Base-by-base conservation (phyloP, 2,113 vertebrate species). In the Alouatta palliata region DNA sequence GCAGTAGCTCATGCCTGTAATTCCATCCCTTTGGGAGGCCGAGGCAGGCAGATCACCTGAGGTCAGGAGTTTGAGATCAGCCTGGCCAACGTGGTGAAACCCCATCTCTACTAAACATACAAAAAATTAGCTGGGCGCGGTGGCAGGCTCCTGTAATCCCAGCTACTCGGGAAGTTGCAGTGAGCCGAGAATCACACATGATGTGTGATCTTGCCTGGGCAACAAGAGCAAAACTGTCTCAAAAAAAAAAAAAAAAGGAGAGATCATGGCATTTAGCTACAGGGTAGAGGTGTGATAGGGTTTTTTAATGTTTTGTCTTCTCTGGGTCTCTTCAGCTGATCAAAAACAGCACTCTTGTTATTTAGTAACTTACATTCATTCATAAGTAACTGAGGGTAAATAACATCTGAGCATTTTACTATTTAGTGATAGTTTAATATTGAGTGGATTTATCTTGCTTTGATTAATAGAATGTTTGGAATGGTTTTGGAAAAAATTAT, bases 401-500 rank as follows among this genome's bases (percentile, higher is more conserved):
- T 84, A 80, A 80, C 20, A 73, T 47, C 7, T 43, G 40, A 68
- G 7, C 5, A n/a, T 90, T 76, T 93, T 23, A 32, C 58, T 64
- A 2, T 94, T 37, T 75, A 90, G 30, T 82, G 37, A 4, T 58
- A 52, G n/a, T 61, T 66, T 77, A 88, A 77, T 90, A 85, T 12
- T 97, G 40, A 97, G 8, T 92, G 35, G 3, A 68, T 94, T 80
- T 96, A 58, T 95, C 95, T 89, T 97, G 75, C 40, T 89, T 97
- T 76, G 11, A 20, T 93, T 90, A 96, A 97, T 84, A 99, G 99
- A 97, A 99, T 99, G 99, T 99, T 99, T 98, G 99, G 99, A 83
- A 99, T 99, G 99, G 99, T 99, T 95, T 98, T 99, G 98, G 99
- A 99, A 97, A 99, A 99, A 97, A 99, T 99, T 11, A 99, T 99